Percentiles rank a stretch among this genome's conserved stretches.
phyloP scores from a whole-genome alignment of 2,113 vertebrate species.

The Formicarius rufipectus region DNA sequence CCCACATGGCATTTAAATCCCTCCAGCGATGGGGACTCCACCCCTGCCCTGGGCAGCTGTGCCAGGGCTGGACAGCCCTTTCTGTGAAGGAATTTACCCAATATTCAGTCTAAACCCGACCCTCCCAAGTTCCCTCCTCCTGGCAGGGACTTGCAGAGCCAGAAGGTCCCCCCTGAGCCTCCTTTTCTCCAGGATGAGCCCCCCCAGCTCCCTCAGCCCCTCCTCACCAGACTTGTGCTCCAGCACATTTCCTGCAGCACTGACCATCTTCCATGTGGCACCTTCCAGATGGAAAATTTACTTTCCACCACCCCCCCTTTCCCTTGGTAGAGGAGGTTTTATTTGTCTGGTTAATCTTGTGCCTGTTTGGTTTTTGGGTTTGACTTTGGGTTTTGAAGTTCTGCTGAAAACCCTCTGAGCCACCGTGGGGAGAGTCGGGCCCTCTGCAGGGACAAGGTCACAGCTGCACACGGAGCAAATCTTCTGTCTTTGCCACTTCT shows the following conservation, averaged over 20 bases:
- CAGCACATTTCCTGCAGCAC: neutral
- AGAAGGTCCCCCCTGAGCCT: neutral
- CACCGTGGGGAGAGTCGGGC: neutral
- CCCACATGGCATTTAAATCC: neutral
- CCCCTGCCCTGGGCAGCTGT: neutral
- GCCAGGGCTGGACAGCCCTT: neutral
- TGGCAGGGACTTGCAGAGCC: neutral
- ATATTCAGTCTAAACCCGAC: neutral
- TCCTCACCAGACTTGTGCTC: neutral
- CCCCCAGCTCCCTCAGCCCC: neutral
- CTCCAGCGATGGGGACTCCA: neutral
- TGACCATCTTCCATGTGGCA: neutral
- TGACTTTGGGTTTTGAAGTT: neutral
- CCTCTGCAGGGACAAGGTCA: too few relatives aligned
- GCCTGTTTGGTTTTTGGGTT: neutral
- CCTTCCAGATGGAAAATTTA: neutral
- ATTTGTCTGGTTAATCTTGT: neutral
- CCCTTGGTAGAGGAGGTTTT: neutral
- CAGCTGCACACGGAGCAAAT: neutral
- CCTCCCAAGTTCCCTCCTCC: neutral
- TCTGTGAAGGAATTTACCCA: neutral
- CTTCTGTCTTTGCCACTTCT: too few relatives aligned
- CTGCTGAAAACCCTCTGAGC: neutral
- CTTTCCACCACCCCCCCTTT: neutral
- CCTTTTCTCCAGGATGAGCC: neutral